phyloP scores from a whole-genome alignment of 92 coral and sea anemone genomes.

The Porites rus region DNA sequence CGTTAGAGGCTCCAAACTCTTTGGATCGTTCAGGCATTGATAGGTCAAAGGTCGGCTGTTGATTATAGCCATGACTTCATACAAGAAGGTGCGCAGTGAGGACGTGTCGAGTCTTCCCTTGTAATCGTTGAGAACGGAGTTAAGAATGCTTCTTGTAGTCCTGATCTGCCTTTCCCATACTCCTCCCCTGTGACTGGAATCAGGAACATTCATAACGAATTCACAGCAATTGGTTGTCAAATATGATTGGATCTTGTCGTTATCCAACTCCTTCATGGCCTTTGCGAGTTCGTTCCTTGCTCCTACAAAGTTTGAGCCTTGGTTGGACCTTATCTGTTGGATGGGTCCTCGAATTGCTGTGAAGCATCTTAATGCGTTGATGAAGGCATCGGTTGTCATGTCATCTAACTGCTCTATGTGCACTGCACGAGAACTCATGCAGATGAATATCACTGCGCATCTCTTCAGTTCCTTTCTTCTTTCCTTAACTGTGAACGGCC shows the following conservation, averaged over 20 bases:
- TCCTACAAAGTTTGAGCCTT: conserved; percentile 44
- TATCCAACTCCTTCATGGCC: conserved; percentile 25
- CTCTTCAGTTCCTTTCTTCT: conserved; percentile 33
- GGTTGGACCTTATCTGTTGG: conserved; percentile 47
- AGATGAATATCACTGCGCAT: conserved; percentile 18
- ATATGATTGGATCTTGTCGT: background rate
- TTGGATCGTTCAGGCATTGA: too few relatives aligned
- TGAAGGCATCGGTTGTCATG: conserved; percentile 44
- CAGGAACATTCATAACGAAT: too few relatives aligned
- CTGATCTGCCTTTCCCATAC: conserved; percentile 28
- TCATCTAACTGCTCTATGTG: conserved; percentile 29
- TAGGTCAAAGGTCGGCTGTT: too few relatives aligned
- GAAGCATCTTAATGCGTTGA: conserved; percentile 39
- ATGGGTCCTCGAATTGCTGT: conserved; percentile 29
- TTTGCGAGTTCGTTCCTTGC: conserved; percentile 43
- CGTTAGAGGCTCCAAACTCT: background rate
- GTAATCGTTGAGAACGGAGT: conserved; percentile 3
- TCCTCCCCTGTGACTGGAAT: background rate
- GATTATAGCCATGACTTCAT: background rate
- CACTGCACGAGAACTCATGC: conserved; percentile 35
- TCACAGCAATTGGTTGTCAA: too few relatives aligned
- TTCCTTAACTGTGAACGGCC: conserved; percentile 35
- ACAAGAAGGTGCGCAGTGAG: conserved; percentile 24
- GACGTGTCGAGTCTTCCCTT: conserved; percentile 14
- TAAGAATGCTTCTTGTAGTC: conserved; percentile 17